These are phyloP conservation scores for Philypnodon macrostomus DNA, from an alignment of 2,797 vertebrate genomes.

Conservation along the genomic window DNA sequence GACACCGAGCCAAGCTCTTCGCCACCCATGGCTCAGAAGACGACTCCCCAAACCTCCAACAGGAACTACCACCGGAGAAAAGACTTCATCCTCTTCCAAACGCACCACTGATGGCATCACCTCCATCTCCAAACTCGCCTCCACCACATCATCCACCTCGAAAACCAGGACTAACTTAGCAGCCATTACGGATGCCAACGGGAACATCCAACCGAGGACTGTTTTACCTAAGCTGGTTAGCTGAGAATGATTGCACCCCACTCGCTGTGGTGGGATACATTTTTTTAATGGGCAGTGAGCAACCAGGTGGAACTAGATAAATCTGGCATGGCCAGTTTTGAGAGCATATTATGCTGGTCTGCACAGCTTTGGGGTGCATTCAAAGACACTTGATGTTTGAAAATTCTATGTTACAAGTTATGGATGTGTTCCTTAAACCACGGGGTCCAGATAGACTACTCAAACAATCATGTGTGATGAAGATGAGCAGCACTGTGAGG, in stretches of 20 bases:
- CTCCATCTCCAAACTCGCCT: slow-evolving; percentile 95
- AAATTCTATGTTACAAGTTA: slow-evolving; percentile 8
- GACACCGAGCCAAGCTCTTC: slow-evolving; percentile 92
- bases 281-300: slow-evolving; percentile 1
- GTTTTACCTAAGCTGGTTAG: slow-evolving; percentile 98
- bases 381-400: slow-evolving; percentile 4
- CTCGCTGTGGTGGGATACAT: slow-evolving; percentile 19
- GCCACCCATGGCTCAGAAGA: slow-evolving; percentile 93
- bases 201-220: slow-evolving; percentile 97
- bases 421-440: slow-evolving; percentile 15
- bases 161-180: slow-evolving; percentile 97
- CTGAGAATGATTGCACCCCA: slow-evolving; percentile 76
- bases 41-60: slow-evolving; percentile 93
- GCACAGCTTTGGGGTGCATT: slow-evolving; percentile 46
- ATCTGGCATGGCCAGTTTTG: slow-evolving; percentile 41
- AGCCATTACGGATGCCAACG: slow-evolving; percentile 96
- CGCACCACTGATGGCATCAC: slow-evolving; percentile 87
- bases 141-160: slow-evolving; percentile 84
- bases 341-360: slow-evolving; percentile 18
- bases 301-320: slow-evolving; percentile 29
- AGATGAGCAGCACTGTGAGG: slow-evolving; percentile 22
- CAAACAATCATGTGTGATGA: slow-evolving; percentile 13
- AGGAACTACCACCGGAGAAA: slow-evolving; percentile 72
- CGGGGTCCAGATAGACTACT: slow-evolving; percentile 40
- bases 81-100: slow-evolving; percentile 79